Evolutionary conservation across 2,797 vertebrate genomes (phyloP).

Genomic region (Ctenosaura bakeri): DNA sequence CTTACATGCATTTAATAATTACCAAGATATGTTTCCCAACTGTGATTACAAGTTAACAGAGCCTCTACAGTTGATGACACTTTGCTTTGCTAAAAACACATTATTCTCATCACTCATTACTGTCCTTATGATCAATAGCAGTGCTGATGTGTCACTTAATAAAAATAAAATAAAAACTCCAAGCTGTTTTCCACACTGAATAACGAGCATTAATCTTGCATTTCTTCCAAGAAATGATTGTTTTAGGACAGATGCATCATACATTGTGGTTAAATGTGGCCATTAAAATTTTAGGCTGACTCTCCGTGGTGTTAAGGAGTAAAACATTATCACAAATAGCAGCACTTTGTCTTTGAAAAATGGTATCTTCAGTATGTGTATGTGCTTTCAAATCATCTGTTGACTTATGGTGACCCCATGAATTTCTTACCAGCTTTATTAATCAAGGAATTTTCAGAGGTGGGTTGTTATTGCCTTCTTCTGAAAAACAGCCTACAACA

Average conservation of each 20-base stretch:
- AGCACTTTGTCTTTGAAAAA: not conserved
- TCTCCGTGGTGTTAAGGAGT: conserved; percentile 13
- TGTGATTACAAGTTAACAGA: not conserved
- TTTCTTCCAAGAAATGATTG: conserved; percentile 62
- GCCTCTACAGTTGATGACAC: not conserved
- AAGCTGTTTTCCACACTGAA: conserved; percentile 50
- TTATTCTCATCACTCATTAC: conserved; percentile 54
- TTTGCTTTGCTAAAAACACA: conserved; percentile 41
- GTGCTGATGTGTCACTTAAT: conserved; percentile 67
- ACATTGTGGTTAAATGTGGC: not conserved
- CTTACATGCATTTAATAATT: conserved; percentile 13
- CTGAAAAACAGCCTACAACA: too few species aligned
- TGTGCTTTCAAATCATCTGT: not conserved
- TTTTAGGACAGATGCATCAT: conserved; percentile 17
- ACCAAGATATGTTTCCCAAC: rapidly evolving
- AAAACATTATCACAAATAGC: conserved; percentile 28
- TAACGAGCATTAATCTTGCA: conserved; percentile 57
- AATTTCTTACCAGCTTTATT: too few species aligned
- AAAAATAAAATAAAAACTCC: conserved; percentile 52
- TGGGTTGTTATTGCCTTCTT: too few species aligned
- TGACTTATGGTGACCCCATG: too few species aligned
- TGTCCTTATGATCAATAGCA: conserved; percentile 55
- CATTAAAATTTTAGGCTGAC: conserved; percentile 28
- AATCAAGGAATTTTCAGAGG: too few species aligned
- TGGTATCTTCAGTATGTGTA: not conserved